These are phyloP conservation scores for Zhengitettix transpicula DNA, from an alignment of 2,888 invertebrate genomes.

Conservation along the genomic window DNA sequence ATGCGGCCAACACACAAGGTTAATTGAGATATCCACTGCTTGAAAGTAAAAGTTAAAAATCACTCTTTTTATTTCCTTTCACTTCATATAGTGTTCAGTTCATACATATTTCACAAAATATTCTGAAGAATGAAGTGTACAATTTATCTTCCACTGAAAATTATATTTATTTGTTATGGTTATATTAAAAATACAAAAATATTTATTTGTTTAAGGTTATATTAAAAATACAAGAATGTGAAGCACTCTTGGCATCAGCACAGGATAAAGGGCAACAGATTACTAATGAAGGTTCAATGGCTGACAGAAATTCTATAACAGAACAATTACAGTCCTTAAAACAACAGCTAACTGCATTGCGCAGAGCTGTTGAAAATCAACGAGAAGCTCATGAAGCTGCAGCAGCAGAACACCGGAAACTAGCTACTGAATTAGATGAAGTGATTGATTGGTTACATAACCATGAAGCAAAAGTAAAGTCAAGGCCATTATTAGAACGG, in stretches of 20 bases:
- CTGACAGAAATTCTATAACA: constrained; percentile 73
- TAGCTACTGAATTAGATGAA: constrained; percentile 65
- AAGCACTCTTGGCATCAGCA: constrained; percentile 70
- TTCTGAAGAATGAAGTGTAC: too few relatives aligned
- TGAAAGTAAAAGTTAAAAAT: too few relatives aligned
- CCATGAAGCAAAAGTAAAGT: constrained; percentile 65
- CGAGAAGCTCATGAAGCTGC: constrained; percentile 75
- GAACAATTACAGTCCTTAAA: constrained; percentile 75
- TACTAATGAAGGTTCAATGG: constrained; percentile 73
- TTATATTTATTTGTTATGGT: constrained; percentile 22
- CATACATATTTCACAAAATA: too few relatives aligned
- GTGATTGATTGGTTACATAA: constrained; percentile 69
- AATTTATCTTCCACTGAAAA: background rate
- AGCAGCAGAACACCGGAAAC: constrained; percentile 72
- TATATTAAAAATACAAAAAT: constrained; percentile 73
- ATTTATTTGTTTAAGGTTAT: constrained; percentile 32
- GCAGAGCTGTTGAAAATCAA: constrained; percentile 69
- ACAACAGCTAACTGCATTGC: constrained; percentile 61
- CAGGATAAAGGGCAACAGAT: constrained; percentile 88
- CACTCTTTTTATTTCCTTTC: too few relatives aligned
- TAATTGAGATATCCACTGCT: too few relatives aligned
- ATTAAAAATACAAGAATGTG: constrained; percentile 74
- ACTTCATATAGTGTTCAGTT: too few relatives aligned
- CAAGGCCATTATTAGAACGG: constrained; percentile 63
- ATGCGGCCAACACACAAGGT: too few relatives aligned